Percentiles rank a stretch among this genome's conserved stretches.
phyloP scores from a whole-genome alignment of 2,797 vertebrate species.

The Muscicapa striata region DNA sequence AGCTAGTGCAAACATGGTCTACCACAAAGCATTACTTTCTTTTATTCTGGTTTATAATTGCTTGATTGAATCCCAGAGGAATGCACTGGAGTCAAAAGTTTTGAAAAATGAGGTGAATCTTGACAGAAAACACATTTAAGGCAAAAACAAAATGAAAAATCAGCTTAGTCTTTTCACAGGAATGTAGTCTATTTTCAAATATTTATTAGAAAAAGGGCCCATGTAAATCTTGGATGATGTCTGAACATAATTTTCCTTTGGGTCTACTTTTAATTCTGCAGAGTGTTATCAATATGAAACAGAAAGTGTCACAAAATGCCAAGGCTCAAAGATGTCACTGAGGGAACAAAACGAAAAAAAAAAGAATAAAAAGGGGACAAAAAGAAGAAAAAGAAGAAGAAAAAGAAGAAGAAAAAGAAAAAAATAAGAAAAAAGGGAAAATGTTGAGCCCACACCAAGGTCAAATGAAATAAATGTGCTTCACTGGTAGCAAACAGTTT shows the following conservation, averaged over 20 bases:
- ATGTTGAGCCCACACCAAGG: constrained; percentile 75
- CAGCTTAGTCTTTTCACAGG: not conserved
- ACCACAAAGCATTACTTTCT: not conserved
- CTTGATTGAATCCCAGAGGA: not conserved
- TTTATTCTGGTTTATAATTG: not conserved
- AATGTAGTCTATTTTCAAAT: constrained; percentile 42
- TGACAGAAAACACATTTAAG: not conserved
- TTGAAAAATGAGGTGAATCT: not conserved
- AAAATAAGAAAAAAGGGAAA: constrained; percentile 18
- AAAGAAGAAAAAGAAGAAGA: not conserved
- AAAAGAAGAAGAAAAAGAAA: not conserved
- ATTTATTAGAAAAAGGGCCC: not conserved
- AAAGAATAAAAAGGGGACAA: not conserved
- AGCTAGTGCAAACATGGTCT: not conserved
- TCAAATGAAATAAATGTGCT: constrained; percentile 84
- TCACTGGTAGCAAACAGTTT: constrained; percentile 72
- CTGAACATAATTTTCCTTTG: constrained; percentile 74
- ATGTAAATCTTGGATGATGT: constrained; percentile 19
- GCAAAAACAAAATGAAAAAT: not conserved
- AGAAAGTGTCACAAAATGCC: constrained; percentile 93
- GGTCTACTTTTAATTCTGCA: constrained; percentile 85
- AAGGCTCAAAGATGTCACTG: constrained; percentile 83
- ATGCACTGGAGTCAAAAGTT: not conserved
- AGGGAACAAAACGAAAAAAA: not conserved
- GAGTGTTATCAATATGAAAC: constrained; percentile 88